Percentiles rank a stretch among this genome's conserved stretches.
Conservation (phyloP, 1,140 invertebrate species). For the Pseudomyrmex concolor region DNA sequence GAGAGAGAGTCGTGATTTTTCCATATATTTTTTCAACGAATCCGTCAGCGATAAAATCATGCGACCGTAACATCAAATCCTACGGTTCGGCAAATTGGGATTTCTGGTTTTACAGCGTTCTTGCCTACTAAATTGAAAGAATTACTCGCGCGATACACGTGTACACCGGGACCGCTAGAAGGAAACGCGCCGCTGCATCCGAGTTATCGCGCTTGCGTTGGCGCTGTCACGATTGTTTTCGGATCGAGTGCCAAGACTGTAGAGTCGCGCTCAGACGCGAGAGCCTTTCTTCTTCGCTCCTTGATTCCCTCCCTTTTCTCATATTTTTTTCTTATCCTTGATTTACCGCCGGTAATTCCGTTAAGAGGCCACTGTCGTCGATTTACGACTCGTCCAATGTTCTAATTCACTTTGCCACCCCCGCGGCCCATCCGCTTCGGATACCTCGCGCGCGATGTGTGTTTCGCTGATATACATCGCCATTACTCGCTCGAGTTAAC, state of each 20-base stretch:
- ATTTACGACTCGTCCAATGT: conserved; percentile 74
- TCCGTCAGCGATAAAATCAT: conserved; percentile 4
- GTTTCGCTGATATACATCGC: conserved; percentile 58
- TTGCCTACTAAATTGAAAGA: conserved; percentile 29
- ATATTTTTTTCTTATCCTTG: conserved; percentile 58
- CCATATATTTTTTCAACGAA: conserved; percentile 32
- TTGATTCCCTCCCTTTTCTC: conserved; percentile 30
- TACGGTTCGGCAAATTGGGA: conserved; percentile 20
- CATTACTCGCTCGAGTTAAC: background rate
- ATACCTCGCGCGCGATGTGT: conserved; percentile 56
- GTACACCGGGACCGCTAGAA: background rate
- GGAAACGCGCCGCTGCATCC: background rate
- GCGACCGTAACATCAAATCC: conserved; percentile 14
- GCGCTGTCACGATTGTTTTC: conserved; percentile 56
- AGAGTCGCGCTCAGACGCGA: conserved; percentile 39
- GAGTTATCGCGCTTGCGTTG: conserved; percentile 44
- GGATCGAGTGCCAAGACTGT: conserved; percentile 47
- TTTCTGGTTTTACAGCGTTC: conserved; percentile 24
- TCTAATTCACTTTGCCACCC: conserved; percentile 74
- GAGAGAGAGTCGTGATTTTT: conserved; percentile 3
- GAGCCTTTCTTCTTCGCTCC: conserved; percentile 37
- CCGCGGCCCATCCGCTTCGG: conserved; percentile 7
- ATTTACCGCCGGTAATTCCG: conserved; percentile 75
- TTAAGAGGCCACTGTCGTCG: conserved; percentile 69
- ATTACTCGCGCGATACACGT: conserved; percentile 52